Conservation (phyloP, 2,888 invertebrate genomes). For the Nomada lathburiana region DNA sequence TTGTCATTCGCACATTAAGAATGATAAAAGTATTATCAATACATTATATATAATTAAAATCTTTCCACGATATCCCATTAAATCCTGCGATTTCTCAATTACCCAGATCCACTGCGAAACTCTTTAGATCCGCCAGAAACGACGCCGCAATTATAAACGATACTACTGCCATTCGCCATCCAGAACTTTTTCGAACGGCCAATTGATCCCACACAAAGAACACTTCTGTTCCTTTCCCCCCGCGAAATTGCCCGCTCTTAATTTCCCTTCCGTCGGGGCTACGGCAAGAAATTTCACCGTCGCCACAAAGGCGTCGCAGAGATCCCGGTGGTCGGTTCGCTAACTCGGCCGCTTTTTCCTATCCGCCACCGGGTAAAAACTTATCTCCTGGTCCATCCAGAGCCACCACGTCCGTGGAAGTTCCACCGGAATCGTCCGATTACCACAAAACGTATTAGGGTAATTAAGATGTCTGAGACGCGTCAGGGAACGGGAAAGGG, state of each 20-base stretch:
- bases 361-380: conserved; percentile 32
- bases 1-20: too few species aligned
- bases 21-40: too few species aligned
- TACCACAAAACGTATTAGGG: conserved; percentile 49
- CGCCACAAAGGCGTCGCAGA: conserved; percentile 2
- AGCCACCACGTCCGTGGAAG: conserved; percentile 6
- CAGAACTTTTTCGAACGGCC: background rate
- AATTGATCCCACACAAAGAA: conserved; percentile 16
- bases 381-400: conserved; percentile 25
- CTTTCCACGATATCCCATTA: too few species aligned
- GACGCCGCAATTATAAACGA: too few species aligned
- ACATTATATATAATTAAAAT: too few species aligned
- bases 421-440: conserved; percentile 45
- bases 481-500: conserved; percentile 7
- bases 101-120: too few species aligned
- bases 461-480: conserved; percentile 50
- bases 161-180: background rate
- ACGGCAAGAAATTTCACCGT: conserved; percentile 27
- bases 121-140: too few species aligned
- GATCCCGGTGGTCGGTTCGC: conserved; percentile 10
- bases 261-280: background rate
- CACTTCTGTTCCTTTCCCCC: background rate
- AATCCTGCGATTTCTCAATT: too few species aligned
- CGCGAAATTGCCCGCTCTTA: background rate
- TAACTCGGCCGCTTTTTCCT: conserved; percentile 17